phyloP scores from a whole-genome alignment of 92 coral and sea anemone genomes.

The Galaxea fascicularis region DNA sequence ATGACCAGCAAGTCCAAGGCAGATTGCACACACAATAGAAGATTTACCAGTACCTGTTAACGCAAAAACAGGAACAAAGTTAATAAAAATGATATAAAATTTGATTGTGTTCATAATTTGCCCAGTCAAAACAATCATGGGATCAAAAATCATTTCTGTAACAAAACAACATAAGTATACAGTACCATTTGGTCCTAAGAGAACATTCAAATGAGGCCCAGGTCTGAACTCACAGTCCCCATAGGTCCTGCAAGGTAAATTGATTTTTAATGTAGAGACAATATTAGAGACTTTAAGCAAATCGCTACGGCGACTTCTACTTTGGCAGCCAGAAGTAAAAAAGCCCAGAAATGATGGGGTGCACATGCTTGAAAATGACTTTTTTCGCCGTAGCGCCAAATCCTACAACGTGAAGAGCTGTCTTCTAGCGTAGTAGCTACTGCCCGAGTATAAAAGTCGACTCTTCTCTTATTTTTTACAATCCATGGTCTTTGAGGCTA shows the following conservation, averaged over 20 bases:
- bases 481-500: too few relatives aligned
- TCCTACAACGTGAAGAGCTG: too few relatives aligned
- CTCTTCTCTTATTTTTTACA: too few relatives aligned
- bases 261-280: not conserved
- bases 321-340: too few relatives aligned
- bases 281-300: not conserved
- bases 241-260: constrained; percentile 74
- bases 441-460: too few relatives aligned
- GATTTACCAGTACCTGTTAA: constrained; percentile 93
- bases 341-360: too few relatives aligned
- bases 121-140: not conserved
- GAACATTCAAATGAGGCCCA: constrained; percentile 94
- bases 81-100: too few relatives aligned
- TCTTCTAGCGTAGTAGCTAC: too few relatives aligned
- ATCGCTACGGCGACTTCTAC: not conserved
- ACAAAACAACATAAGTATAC: constrained; percentile 7
- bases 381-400: too few relatives aligned
- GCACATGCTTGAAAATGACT: too few relatives aligned
- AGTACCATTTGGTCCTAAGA: constrained; percentile 98
- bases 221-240: constrained; percentile 94
- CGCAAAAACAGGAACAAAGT: not conserved
- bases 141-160: not conserved
- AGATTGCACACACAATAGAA: constrained; percentile 94
- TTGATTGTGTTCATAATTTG: too few relatives aligned
- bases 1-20: constrained; percentile 95